phyloP scores from a whole-genome alignment of 1,140 invertebrate species.

The Lucilia sericata region DNA sequence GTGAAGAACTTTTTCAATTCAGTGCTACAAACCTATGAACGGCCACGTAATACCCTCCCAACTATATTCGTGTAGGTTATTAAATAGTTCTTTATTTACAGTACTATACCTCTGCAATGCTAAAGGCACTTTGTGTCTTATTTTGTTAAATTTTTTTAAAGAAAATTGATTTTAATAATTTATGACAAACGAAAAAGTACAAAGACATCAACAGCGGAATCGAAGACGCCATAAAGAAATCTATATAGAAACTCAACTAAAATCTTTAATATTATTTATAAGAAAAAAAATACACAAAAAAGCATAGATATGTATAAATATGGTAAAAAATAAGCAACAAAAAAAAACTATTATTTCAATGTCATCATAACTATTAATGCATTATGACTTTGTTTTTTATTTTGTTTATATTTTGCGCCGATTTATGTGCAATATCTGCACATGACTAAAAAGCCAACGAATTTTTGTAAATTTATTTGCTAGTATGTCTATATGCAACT shows the following conservation, averaged over 20 bases:
- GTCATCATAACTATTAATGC: constrained; percentile 28
- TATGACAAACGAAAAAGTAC: constrained; percentile 2
- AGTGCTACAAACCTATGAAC: no score
- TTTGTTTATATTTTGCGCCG: not conserved
- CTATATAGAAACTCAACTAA: no score
- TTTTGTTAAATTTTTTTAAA: not conserved
- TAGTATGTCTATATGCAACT: not conserved
- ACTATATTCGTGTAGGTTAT: no score
- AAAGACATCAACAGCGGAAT: no score
- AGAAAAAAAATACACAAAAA: not conserved
- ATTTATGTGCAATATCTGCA: not conserved
- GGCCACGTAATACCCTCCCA: no score
- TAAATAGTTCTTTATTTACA: no score
- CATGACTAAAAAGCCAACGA: not conserved
- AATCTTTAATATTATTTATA: not conserved
- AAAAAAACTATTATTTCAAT: not conserved
- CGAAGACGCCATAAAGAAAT: not conserved
- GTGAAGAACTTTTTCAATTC: no score
- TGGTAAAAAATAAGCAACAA: not conserved
- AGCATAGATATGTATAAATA: no score
- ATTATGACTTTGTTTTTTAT: constrained; percentile 9
- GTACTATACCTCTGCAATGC: no score
- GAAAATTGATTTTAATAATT: not conserved
- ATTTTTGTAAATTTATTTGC: not conserved
- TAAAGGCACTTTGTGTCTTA: no score